These are phyloP conservation scores for Drosophila jambulina DNA, from an alignment of 1,140 invertebrate genomes.

Conservation along the genomic window DNA sequence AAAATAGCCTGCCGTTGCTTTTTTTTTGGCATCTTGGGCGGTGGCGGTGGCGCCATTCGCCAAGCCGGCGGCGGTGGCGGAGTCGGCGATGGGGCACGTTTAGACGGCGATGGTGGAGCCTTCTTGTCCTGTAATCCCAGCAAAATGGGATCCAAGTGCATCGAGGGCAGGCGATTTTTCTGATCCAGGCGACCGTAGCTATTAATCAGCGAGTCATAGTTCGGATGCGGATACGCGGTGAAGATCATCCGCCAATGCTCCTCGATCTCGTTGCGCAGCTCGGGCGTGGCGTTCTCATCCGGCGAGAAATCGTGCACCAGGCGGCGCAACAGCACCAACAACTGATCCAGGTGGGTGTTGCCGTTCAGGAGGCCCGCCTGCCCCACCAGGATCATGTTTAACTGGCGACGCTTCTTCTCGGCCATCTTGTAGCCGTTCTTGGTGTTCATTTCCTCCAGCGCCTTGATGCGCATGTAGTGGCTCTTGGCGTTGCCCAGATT, in stretches of 20 bases:
- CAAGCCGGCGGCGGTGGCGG: conserved; percentile 42
- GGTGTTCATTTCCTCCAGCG: conserved; percentile 85
- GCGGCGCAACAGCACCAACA: conserved; percentile 84
- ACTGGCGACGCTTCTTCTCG: conserved; percentile 82
- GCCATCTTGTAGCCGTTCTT: conserved; percentile 85
- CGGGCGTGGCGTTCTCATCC: conserved; percentile 79
- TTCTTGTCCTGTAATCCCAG: conserved; percentile 54
- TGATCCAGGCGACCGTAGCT: conserved; percentile 78
- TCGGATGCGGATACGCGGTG: conserved; percentile 83
- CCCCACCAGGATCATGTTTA: conserved; percentile 87
- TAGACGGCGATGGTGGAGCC: conserved; percentile 18
- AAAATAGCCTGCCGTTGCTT: conserved; percentile 17
- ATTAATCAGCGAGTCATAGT: conserved; percentile 85
- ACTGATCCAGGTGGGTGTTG: conserved; percentile 85
- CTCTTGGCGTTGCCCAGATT: conserved; percentile 84
- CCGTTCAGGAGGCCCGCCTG: conserved; percentile 86
- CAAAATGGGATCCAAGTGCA: conserved; percentile 68
- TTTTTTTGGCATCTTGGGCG: conserved; percentile 19
- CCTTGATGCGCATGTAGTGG: conserved; percentile 84
- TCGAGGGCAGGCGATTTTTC: conserved; percentile 59
- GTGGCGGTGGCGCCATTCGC: conserved; percentile 40
- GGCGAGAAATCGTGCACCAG: conserved; percentile 81
- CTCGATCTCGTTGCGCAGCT: conserved; percentile 85
- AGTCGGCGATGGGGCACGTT: conserved; percentile 19
- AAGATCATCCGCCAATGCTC: conserved; percentile 86